Evolutionary conservation across 2,113 vertebrate species (phyloP).

Genomic region (Monarcha castaneiventris): DNA sequence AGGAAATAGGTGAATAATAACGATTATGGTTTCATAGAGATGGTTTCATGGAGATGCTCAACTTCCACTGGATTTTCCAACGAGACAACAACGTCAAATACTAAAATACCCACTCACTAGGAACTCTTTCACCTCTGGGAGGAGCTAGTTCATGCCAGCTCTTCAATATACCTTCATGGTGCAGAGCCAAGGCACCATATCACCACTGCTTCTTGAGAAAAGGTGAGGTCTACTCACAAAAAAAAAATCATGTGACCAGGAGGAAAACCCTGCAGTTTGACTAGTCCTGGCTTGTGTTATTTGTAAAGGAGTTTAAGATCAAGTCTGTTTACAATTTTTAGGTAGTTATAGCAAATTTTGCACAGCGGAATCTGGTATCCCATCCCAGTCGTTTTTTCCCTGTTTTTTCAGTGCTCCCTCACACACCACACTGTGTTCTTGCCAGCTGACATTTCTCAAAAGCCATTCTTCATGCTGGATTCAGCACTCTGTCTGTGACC

Average conservation of each 20-base stretch:
- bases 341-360: neutral
- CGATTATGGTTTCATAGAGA: rapidly evolving
- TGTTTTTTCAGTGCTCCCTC: neutral
- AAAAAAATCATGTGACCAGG: neutral
- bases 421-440: neutral
- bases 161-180: neutral
- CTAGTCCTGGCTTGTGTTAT: neutral
- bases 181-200: neutral
- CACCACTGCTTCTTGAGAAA: neutral
- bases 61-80: neutral
- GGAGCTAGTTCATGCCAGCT: neutral
- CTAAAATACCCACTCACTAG: neutral
- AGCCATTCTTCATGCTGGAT: neutral
- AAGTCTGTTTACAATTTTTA: neutral
- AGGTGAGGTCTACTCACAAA: neutral
- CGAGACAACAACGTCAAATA: neutral
- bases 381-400: neutral
- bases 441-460: conserved; percentile 37
- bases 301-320: neutral
- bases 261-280: neutral
- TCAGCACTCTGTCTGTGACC: neutral
- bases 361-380: neutral
- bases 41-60: neutral
- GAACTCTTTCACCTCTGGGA: neutral
- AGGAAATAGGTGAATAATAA: neutral